phyloP scores from a whole-genome alignment of 2,797 vertebrate genomes.

The Parauchenoglanis punctatus region DNA sequence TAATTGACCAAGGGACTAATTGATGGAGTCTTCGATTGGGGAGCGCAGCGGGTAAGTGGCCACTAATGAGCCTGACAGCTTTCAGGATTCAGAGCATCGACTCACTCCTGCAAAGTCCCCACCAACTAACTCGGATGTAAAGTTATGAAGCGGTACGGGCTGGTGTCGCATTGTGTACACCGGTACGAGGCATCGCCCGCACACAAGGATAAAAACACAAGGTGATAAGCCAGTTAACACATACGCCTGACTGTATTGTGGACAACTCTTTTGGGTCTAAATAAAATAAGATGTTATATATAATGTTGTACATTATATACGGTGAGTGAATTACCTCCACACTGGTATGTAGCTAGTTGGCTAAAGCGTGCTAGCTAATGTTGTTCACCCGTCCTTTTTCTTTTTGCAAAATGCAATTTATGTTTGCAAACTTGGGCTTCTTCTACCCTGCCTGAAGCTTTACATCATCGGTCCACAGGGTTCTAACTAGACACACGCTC shows the following conservation, averaged over 20 bases:
- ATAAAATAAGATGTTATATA: neutral
- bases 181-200: neutral
- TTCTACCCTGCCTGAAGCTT: neutral
- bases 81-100: conserved; percentile 3
- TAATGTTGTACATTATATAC: neutral
- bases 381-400: neutral
- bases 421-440: neutral
- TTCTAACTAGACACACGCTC: neutral
- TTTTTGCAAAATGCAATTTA: neutral
- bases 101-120: neutral
- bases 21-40: conserved; percentile 61
- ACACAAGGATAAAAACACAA: neutral
- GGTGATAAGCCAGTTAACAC: neutral
- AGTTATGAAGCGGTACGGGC: neutral
- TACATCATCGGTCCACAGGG: neutral
- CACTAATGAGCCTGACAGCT: conserved; percentile 55
- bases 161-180: neutral
- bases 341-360: neutral
- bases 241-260: too few relatives aligned
- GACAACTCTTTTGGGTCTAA: neutral
- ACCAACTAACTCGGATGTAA: neutral
- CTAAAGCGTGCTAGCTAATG: neutral
- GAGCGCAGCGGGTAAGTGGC: conserved; percentile 58
- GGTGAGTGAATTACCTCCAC: neutral
- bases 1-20: conserved; percentile 59